phyloP scores from a whole-genome alignment of 2,113 vertebrate genomes.

The Otus sunia region DNA sequence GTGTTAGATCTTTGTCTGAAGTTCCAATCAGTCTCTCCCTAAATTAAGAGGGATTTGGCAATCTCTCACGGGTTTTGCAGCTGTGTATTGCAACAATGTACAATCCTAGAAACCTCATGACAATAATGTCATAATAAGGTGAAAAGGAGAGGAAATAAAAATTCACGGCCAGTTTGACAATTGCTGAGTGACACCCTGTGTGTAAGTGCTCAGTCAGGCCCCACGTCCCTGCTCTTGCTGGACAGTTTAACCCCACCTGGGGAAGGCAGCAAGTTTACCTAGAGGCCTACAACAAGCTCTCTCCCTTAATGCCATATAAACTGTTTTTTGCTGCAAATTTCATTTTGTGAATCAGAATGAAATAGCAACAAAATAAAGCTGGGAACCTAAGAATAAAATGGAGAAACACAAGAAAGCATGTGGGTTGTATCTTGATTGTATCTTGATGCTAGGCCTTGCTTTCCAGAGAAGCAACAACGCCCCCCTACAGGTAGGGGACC shows the following conservation, averaged over 20 bases:
- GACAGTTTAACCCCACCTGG: neutral
- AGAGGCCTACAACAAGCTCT: too few species aligned
- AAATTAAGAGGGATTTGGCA: neutral
- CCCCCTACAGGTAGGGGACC: neutral
- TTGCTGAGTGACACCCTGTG: neutral
- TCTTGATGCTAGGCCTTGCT: neutral
- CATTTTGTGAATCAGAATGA: neutral
- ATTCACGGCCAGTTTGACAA: neutral
- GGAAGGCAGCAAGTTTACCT: neutral
- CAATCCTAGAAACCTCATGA: neutral
- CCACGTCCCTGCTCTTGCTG: accelerated
- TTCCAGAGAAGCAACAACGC: neutral
- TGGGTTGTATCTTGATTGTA: accelerated
- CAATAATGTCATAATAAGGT: neutral
- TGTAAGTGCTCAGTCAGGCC: neutral
- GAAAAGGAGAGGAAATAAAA: neutral
- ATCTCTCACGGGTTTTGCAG: neutral
- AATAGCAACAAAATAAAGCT: neutral
- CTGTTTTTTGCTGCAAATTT: neutral
- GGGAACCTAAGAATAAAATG: neutral
- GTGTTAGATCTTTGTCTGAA: neutral
- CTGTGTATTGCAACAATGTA: accelerated
- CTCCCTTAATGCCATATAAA: neutral
- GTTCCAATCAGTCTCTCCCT: neutral
- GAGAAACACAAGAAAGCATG: neutral